Percentiles rank a stretch among this genome's conserved stretches.
phyloP scores from a whole-genome alignment of 2,113 vertebrate species.

The Lagopus leucura region DNA sequence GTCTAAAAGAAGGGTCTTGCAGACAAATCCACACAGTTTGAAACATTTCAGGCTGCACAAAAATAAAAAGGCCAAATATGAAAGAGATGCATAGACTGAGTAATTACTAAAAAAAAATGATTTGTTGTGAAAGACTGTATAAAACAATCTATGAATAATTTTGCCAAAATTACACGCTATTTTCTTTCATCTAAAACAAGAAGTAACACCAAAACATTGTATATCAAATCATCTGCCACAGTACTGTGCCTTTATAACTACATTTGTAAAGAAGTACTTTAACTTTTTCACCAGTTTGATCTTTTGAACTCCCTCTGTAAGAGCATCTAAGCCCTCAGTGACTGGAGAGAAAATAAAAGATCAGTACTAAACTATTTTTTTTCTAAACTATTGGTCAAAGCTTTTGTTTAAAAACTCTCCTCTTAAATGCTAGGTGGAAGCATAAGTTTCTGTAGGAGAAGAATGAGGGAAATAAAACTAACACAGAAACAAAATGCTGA shows the following conservation, averaged over 20 bases:
- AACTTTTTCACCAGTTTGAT: neutral
- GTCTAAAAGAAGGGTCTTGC: neutral
- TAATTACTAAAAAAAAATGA: neutral
- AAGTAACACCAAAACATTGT: neutral
- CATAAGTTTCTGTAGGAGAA: neutral
- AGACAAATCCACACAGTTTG: neutral
- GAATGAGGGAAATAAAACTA: neutral
- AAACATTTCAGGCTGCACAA: neutral
- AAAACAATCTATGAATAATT: neutral
- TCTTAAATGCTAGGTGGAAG: neutral
- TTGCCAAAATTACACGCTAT: neutral
- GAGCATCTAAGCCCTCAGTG: accelerated
- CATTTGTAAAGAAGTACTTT: neutral
- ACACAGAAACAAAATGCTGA: neutral
- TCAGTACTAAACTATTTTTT: neutral
- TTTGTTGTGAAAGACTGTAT: neutral
- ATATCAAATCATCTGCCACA: neutral
- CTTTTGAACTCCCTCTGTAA: neutral
- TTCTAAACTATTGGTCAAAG: neutral
- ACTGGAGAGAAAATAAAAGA: neutral
- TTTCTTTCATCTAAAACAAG: neutral
- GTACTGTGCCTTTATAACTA: neutral
- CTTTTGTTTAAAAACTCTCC: neutral
- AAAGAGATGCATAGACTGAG: neutral
- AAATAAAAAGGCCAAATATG: neutral